A percentile compares a stretch with the other conserved stretches of the same genome.
phyloP scores from a whole-genome alignment of 2,888 invertebrate species.

The Athetis lepigone region DNA sequence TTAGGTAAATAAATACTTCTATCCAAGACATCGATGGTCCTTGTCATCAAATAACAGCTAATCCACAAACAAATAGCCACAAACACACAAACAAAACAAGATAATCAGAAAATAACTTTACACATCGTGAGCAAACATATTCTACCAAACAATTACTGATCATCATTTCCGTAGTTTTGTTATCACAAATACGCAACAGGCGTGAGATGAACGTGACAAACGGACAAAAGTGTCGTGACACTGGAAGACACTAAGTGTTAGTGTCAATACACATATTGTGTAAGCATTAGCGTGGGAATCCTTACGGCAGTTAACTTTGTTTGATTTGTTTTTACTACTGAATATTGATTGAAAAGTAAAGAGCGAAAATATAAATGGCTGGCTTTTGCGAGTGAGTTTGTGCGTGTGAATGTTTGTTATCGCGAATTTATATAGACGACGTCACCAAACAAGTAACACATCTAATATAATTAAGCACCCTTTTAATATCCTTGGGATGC shows the following conservation, averaged over 20 bases:
- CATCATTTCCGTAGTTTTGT: conserved; percentile 46
- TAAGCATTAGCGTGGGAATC: conserved; percentile 73
- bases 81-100: conserved; percentile 2
- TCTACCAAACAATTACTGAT: conserved; percentile 32
- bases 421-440: too few relatives aligned
- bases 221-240: conserved; percentile 74
- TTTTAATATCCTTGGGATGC: too few relatives aligned
- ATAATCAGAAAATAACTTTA: not conserved
- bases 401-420: too few relatives aligned
- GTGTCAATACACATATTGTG: conserved; percentile 67
- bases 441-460: too few relatives aligned
- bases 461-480: too few relatives aligned
- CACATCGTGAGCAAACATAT: conserved; percentile 13
- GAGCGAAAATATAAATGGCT: conserved; percentile 12
- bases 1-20: too few relatives aligned
- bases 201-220: conserved; percentile 46
- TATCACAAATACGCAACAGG: conserved; percentile 19
- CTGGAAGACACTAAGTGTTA: conserved; percentile 65
- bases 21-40: too few relatives aligned
- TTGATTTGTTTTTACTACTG: conserved; percentile 56
- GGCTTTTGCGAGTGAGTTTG: too few relatives aligned
- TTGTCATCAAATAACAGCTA: not conserved
- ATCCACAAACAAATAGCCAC: not conserved
- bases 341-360: conserved; percentile 44
- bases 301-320: conserved; percentile 45